These are phyloP conservation scores for Phenganax stokvisi DNA, from an alignment of 92 coral and sea anemone genomes.

Conservation along the genomic window DNA sequence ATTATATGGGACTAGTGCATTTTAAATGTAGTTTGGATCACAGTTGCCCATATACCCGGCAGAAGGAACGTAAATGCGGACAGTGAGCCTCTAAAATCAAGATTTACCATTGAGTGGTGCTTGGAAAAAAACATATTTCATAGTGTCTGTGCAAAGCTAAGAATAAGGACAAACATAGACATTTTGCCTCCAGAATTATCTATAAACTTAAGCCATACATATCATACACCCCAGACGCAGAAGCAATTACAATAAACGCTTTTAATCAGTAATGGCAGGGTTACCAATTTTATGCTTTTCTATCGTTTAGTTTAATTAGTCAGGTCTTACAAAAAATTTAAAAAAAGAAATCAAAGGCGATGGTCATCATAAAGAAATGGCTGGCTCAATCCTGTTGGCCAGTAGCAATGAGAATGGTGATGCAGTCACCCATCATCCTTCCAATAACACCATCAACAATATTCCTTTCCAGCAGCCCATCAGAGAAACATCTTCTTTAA, in stretches of 20 bases:
- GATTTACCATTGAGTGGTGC: too few relatives aligned
- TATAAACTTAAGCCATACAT: neutral
- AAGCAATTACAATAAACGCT: constrained; percentile 1
- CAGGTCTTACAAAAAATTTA: too few relatives aligned
- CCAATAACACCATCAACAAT: too few relatives aligned
- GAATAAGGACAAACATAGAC: neutral
- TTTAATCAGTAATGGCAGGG: neutral
- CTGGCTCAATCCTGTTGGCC: constrained; percentile 5
- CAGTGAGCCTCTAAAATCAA: neutral
- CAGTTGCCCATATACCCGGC: neutral
- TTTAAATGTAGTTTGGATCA: too few relatives aligned
- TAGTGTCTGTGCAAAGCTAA: neutral
- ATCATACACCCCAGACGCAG: neutral
- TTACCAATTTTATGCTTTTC: neutral
- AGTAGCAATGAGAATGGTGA: constrained; percentile 3
- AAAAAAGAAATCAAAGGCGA: too few relatives aligned
- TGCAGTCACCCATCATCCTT: too few relatives aligned
- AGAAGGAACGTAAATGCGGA: neutral
- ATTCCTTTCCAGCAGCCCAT: too few relatives aligned
- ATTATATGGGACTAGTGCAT: too few relatives aligned
- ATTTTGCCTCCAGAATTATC: neutral
- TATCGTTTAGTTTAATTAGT: neutral
- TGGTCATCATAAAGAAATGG: neutral
- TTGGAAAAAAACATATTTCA: neutral
- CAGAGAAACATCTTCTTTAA: neutral